A percentile compares a stretch with the other conserved stretches of the same genome.
These are phyloP conservation scores for Triplophysa siluroides DNA, from an alignment of 2,113 vertebrate species.

Conservation along the genomic window DNA sequence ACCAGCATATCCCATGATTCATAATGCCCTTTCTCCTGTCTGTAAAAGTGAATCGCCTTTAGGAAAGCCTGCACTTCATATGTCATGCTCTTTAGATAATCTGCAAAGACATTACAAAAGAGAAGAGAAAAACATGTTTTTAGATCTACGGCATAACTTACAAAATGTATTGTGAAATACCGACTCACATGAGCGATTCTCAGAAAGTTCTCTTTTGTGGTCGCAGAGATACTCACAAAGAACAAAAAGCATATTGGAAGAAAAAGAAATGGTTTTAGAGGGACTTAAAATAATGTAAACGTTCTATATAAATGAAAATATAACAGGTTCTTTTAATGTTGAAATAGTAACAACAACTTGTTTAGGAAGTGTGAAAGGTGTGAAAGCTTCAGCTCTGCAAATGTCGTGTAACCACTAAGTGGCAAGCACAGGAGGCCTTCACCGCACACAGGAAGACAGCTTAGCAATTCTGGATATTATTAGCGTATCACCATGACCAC, in stretches of 20 bases:
- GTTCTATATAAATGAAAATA: too few relatives aligned
- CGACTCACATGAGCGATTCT: not conserved
- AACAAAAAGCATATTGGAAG: conserved; percentile 20
- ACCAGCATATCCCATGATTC: conserved; percentile 83
- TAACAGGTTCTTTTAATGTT: not conserved
- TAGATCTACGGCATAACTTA: not conserved
- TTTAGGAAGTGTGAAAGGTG: not conserved
- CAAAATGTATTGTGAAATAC: conserved; percentile 10
- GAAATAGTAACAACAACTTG: not conserved
- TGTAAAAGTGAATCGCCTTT: conserved; percentile 85
- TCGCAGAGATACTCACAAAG: not conserved
- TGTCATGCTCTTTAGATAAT: conserved; percentile 76
- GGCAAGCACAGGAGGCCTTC: conserved; percentile 55
- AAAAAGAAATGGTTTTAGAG: not conserved
- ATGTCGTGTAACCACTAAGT: conserved; percentile 68
- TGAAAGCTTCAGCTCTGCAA: conserved; percentile 48
- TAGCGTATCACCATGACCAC: conserved; percentile 62
- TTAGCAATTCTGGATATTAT: conserved; percentile 68
- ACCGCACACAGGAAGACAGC: conserved; percentile 77
- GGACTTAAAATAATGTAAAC: too few relatives aligned
- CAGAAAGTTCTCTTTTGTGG: conserved; percentile 42
- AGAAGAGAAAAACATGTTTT: not conserved
- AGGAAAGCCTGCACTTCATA: conserved; percentile 82
- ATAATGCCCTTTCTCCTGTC: conserved; percentile 87
- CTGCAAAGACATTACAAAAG: conserved; percentile 60